A percentile compares a stretch with the other conserved stretches of the same genome.
phyloP scores from a whole-genome alignment of 2,888 invertebrate genomes.

The Molorchus minor region DNA sequence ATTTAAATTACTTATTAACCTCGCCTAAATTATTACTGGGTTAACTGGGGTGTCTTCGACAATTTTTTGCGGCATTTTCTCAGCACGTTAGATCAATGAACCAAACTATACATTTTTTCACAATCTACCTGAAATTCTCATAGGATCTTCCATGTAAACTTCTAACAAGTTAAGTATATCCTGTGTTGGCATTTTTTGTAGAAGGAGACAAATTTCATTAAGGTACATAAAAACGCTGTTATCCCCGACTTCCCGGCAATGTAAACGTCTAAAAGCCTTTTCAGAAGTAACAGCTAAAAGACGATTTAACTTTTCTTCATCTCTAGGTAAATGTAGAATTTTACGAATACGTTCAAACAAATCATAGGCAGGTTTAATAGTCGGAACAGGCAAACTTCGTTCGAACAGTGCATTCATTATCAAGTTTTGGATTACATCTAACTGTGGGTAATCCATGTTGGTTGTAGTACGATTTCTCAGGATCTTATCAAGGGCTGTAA shows the following conservation, averaged over 20 bases:
- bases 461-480: constrained; percentile 32
- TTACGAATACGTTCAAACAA: constrained; percentile 38
- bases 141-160: constrained; percentile 35
- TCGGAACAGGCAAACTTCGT: constrained; percentile 36
- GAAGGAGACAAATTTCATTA: constrained; percentile 43
- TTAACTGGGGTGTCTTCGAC: no score
- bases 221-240: constrained; percentile 44
- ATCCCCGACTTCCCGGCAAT: constrained; percentile 29
- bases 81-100: not conserved
- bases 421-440: constrained; percentile 36
- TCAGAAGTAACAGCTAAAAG: constrained; percentile 37
- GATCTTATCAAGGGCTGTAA: constrained; percentile 39
- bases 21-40: no score
- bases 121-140: constrained; percentile 24
- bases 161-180: constrained; percentile 37
- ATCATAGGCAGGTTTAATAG: constrained; percentile 40
- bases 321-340: constrained; percentile 33
- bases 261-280: constrained; percentile 38
- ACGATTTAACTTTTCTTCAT: constrained; percentile 32
- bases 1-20: no score
- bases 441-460: constrained; percentile 31
- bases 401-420: constrained; percentile 40
- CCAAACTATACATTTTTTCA: no score
- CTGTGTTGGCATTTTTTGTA: constrained; percentile 35
- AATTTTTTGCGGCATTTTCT: no score